These are phyloP conservation scores for Myotis brandtii DNA, from an alignment of 2,113 vertebrate genomes.

Conservation along the genomic window DNA sequence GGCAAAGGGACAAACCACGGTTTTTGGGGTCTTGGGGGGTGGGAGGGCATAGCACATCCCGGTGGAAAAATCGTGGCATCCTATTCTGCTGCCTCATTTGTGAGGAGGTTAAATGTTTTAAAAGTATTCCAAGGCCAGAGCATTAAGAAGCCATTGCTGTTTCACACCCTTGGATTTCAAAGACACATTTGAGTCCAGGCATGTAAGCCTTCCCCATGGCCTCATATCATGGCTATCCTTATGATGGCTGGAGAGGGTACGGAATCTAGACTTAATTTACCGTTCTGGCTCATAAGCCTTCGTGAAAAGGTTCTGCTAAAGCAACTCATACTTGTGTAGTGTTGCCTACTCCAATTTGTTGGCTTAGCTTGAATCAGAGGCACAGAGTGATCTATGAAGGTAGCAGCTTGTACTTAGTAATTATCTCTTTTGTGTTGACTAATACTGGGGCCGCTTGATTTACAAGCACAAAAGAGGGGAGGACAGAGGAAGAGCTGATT, in stretches of 20 bases:
- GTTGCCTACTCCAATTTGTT: conserved; percentile 75
- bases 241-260: conserved; percentile 53
- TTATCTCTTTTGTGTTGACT: conserved; percentile 75
- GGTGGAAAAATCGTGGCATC: conserved; percentile 62
- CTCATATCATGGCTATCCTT: not conserved
- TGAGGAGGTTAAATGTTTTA: conserved; percentile 68
- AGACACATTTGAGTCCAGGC: not conserved
- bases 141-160: conserved; percentile 70
- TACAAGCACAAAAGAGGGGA: conserved; percentile 63
- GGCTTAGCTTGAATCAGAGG: conserved; percentile 70
- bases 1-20: conserved; percentile 60
- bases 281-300: not conserved
- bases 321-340: conserved; percentile 68
- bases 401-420: conserved; percentile 76
- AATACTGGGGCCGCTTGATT: conserved; percentile 78
- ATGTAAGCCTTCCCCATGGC: not conserved
- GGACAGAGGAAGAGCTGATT: conserved; percentile 54
- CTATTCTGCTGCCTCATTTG: conserved; percentile 68
- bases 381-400: conserved; percentile 71
- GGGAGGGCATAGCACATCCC: conserved; percentile 22
- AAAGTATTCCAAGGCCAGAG: conserved; percentile 47
- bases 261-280: conserved; percentile 67
- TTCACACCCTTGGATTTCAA: conserved; percentile 58
- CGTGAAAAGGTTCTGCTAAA: not conserved
- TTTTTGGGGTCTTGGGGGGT: conserved; percentile 11